These are phyloP conservation scores for Formica exsecta DNA, from an alignment of 1,140 invertebrate species.

Conservation along the genomic window DNA sequence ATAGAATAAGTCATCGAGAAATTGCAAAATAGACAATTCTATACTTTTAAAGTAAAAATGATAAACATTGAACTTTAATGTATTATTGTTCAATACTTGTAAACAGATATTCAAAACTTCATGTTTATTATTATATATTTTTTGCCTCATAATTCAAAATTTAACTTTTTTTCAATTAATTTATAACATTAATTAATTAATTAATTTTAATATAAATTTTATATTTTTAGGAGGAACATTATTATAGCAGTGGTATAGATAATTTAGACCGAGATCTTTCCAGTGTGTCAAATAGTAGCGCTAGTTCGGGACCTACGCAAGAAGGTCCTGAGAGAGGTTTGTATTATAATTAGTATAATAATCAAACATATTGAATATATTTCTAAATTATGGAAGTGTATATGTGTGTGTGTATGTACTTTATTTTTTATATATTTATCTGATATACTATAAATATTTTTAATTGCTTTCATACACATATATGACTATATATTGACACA, in stretches of 20 bases:
- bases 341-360: slow-evolving; percentile 47
- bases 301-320: slow-evolving; percentile 83
- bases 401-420: too few species aligned
- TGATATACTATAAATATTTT: neutral
- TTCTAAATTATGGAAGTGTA: neutral
- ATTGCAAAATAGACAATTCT: neutral
- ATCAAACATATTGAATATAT: neutral
- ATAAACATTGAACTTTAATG: slow-evolving; percentile 13
- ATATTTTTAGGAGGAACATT: slow-evolving; percentile 86
- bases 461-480: neutral
- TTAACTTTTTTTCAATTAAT: slow-evolving; percentile 18
- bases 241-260: slow-evolving; percentile 83
- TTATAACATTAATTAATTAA: neutral
- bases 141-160: neutral
- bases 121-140: slow-evolving; percentile 11
- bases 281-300: slow-evolving; percentile 87
- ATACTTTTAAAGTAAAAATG: neutral
- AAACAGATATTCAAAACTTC: too few species aligned
- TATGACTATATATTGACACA: neutral
- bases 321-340: slow-evolving; percentile 87
- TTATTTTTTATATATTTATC: too few species aligned
- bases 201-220: slow-evolving; percentile 38
- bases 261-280: slow-evolving; percentile 86
- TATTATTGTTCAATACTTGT: neutral
- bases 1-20: neutral